Evolutionary conservation across 30 jellyfish, hydroid and myxozoan species (phyloP).

Genomic region (Mastigias papua): DNA sequence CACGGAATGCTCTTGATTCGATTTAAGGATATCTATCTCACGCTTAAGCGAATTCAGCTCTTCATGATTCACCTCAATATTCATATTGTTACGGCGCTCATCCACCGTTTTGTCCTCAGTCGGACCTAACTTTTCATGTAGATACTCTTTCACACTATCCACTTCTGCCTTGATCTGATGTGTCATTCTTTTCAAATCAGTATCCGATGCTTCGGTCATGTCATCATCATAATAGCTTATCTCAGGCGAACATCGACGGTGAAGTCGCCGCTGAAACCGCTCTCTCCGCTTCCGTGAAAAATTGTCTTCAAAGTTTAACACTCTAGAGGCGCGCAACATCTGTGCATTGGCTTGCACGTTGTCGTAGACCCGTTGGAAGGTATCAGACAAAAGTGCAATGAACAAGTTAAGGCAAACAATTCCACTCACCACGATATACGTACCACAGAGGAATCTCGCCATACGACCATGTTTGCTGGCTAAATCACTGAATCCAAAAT

Average conservation of each 20-base stretch:
- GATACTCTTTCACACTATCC: slow-evolving; percentile 57
- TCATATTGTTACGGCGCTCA: neutral
- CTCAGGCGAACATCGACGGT: slow-evolving; percentile 88
- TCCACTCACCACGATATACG: slow-evolving; percentile 90
- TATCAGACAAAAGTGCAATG: slow-evolving; percentile 95
- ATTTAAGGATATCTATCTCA: slow-evolving; percentile 40
- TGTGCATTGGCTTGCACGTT: slow-evolving; percentile 96
- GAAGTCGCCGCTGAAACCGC: slow-evolving; percentile 46
- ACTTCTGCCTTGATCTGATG: slow-evolving; percentile 78
- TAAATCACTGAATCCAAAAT: slow-evolving; percentile 73
- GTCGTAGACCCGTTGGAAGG: slow-evolving; percentile 99
- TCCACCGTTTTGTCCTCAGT: slow-evolving; percentile 5
- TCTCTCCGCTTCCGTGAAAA: slow-evolving; percentile 60
- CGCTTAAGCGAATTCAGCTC: neutral
- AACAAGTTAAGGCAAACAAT: slow-evolving; percentile 89
- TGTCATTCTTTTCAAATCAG: slow-evolving; percentile 81
- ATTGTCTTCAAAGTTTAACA: slow-evolving; percentile 67
- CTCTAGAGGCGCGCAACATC: slow-evolving; percentile 93
- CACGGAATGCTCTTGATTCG: slow-evolving; percentile 72
- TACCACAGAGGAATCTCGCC: slow-evolving; percentile 90
- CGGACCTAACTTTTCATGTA: slow-evolving; percentile 49
- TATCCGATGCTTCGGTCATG: slow-evolving; percentile 71
- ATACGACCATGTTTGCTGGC: slow-evolving; percentile 50
- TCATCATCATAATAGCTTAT: slow-evolving; percentile 89
- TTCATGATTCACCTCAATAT: neutral